Conservation (phyloP, 64 coral and sea anemone genomes). For the Porites australiensis region DNA sequence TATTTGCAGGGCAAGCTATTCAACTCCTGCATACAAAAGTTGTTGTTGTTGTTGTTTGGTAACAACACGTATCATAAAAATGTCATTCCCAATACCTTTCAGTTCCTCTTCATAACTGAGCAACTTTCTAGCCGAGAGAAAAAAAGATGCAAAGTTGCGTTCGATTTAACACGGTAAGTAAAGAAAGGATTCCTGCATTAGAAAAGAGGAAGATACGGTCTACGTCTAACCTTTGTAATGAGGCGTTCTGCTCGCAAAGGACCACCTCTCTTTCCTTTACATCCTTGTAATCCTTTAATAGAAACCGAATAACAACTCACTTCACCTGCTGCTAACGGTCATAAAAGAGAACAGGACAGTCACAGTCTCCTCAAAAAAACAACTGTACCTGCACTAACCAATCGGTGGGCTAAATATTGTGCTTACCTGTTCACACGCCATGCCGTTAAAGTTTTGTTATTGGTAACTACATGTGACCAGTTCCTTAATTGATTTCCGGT, state of each 20-base stretch:
- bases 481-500: too few species aligned
- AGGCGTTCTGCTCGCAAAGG: not conserved
- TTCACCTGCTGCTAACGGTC: not conserved
- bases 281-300: constrained; percentile 3
- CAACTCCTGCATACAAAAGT: too few species aligned
- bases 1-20: too few species aligned
- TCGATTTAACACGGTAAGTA: not conserved
- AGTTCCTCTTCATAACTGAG: constrained; percentile 7
- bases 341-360: too few species aligned
- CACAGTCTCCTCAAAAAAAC: too few species aligned
- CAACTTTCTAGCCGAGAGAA: not conserved
- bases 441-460: too few species aligned
- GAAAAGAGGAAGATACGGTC: not conserved
- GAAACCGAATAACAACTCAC: not conserved
- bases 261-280: constrained; percentile 13
- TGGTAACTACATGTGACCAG: too few species aligned
- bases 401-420: too few species aligned
- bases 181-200: not conserved
- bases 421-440: too few species aligned
- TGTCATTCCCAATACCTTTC: not conserved
- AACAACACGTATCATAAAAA: too few species aligned
- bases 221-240: not conserved
- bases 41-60: too few species aligned
- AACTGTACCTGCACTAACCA: not conserved
- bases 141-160: not conserved